A percentile compares a stretch with the other conserved stretches of the same genome.
These are phyloP conservation scores for Drosophila nikananu DNA, from an alignment of 1,140 invertebrate genomes.

Conservation along the genomic window DNA sequence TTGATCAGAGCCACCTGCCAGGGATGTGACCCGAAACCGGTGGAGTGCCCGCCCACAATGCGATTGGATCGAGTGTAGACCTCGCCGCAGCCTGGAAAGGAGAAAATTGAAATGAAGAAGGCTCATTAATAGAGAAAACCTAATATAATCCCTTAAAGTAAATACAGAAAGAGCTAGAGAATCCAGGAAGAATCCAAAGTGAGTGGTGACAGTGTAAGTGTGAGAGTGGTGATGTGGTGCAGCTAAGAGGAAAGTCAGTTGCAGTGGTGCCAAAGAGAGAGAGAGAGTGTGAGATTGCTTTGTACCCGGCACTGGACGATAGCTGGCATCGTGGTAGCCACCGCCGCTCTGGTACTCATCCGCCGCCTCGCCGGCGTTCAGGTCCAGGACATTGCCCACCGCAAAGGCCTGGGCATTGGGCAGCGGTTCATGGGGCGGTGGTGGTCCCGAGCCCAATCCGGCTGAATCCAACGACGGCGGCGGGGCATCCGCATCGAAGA, in stretches of 20 bases:
- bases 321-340: slow-evolving; percentile 63
- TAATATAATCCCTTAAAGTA: background rate
- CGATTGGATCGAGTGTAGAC: slow-evolving; percentile 93
- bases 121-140: background rate
- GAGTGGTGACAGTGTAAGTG: slow-evolving; percentile 26
- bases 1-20: slow-evolving; percentile 98
- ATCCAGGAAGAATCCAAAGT: slow-evolving; percentile 19
- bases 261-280: slow-evolving; percentile 29
- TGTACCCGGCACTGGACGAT: slow-evolving; percentile 85
- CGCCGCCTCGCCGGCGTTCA: slow-evolving; percentile 78
- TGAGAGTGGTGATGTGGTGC: slow-evolving; percentile 35
- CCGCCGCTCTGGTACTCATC: slow-evolving; percentile 68
- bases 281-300: slow-evolving; percentile 44
- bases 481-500: slow-evolving; percentile 74
- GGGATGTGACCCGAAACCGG: slow-evolving; percentile 96
- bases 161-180: slow-evolving; percentile 15
- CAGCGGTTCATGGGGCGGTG: slow-evolving; percentile 48
- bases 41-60: slow-evolving; percentile 96
- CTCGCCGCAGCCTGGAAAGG: slow-evolving; percentile 92
- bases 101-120: background rate
- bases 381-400: slow-evolving; percentile 78
- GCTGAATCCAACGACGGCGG: slow-evolving; percentile 11
- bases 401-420: slow-evolving; percentile 74
- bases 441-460: slow-evolving; percentile 15
- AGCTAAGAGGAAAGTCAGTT: slow-evolving; percentile 33